Evolutionary conservation across 1,140 invertebrate species (phyloP), one percentile per base, ranked within the genome.

Genomic region (Euwallacea similis): DNA sequence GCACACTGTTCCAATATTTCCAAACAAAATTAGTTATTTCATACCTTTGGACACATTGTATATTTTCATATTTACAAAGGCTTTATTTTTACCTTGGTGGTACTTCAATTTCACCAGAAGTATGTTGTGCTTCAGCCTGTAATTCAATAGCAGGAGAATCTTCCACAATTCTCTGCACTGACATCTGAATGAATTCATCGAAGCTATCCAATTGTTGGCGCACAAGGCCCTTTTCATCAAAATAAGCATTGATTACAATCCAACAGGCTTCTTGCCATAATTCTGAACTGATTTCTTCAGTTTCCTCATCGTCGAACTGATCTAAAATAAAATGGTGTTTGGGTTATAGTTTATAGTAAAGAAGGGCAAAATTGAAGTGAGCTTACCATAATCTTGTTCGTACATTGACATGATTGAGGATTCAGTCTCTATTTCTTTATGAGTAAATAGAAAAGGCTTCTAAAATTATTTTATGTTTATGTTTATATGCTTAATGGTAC

Each of bases 111-210:
- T 95, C 93, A 46, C 96, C 96, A 10, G 89, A 88, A 8, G 90
- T 91, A 84, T 99, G 96, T 79, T 99, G 97, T 4, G 96, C 95
- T 86, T 99, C 98, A 1, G 96, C 97, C 84, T 98, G 95, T 13
- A 99, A 84, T 81, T 99, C 97, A 72, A 99, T 98, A 64, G 93
- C 93, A 10, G 96, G 97, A 0, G 97, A 97, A 83, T 99, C 97
- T 85, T 99, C 97, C 2, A 99, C 97, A 82, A 99, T 99, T 75
- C 97, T 86, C 80, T 99, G 97, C 16, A 99, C 96, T 9, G 96
- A 98, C 96, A 99, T 99, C 81, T 98, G 96, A 82, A 99, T 98
- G 80, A 99, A 99, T 85, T 99, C 97, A 87, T 99, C 98, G 84
- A 99, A 99, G 76, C 96, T 98, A 79, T 99, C 98, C 72, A 99